A percentile compares a stretch with the other conserved stretches of the same genome.
Evolutionary conservation across 2,113 vertebrate species (phyloP).

Genomic region (Centrocercus urophasianus): DNA sequence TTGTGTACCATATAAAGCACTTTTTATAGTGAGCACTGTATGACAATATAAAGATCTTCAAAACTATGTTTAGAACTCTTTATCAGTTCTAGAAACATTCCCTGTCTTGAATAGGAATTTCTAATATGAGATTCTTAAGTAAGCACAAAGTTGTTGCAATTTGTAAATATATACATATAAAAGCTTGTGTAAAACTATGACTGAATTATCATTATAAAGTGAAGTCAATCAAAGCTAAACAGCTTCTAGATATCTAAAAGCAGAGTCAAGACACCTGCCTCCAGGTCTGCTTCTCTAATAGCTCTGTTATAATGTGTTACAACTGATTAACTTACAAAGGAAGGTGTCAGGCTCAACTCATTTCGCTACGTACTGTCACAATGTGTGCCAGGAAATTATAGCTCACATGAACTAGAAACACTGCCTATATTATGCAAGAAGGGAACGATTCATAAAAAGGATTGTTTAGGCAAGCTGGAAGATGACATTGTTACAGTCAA

Average conservation of each 20-base stretch:
- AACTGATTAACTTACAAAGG: constrained; percentile 8
- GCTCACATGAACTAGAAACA: background rate
- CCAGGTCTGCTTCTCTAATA: constrained; percentile 5
- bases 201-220: background rate
- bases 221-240: background rate
- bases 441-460: background rate
- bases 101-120: background rate
- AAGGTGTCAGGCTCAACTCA: background rate
- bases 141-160: background rate
- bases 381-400: constrained; percentile 14
- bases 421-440: background rate
- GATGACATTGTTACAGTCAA: background rate
- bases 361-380: background rate
- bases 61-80: background rate
- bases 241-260: background rate
- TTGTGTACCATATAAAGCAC: background rate
- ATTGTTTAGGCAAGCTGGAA: background rate
- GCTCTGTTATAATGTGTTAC: background rate
- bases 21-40: background rate
- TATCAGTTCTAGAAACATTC: background rate
- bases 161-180: background rate
- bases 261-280: background rate
- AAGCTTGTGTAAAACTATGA: background rate
- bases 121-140: background rate
- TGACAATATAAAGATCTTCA: background rate